Percentiles rank a stretch among this genome's conserved stretches.
These are phyloP conservation scores for Hephaestus fuliginosus DNA, from an alignment of 2,797 vertebrate genomes.

Conservation along the genomic window DNA sequence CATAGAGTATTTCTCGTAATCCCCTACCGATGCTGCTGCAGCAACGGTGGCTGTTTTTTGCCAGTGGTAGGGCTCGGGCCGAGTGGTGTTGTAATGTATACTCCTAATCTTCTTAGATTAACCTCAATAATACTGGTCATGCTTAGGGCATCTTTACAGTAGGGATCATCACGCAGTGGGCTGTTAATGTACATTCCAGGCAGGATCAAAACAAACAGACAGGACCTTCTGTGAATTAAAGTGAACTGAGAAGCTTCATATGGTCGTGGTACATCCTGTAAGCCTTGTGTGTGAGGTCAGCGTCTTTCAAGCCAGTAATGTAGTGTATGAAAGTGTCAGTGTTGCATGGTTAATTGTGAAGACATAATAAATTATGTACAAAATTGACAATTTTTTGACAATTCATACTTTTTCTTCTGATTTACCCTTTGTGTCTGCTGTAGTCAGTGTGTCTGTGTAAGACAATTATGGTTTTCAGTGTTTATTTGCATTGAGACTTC, in stretches of 20 bases:
- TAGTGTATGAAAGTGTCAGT: not conserved
- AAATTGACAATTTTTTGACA: too few relatives aligned
- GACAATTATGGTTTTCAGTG: too few relatives aligned
- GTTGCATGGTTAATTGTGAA: not conserved
- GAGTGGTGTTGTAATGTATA: slow-evolving; percentile 71
- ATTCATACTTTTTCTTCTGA: too few relatives aligned
- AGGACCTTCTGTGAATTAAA: slow-evolving; percentile 15
- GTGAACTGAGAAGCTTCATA: not conserved
- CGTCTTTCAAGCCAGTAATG: not conserved
- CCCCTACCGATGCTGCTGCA: slow-evolving; percentile 30
- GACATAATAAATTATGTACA: not conserved
- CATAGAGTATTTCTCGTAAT: slow-evolving; percentile 50
- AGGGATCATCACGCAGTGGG: slow-evolving; percentile 40
- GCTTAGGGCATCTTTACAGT: slow-evolving; percentile 55
- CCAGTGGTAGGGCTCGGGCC: slow-evolving; percentile 21
- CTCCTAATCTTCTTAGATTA: slow-evolving; percentile 77
- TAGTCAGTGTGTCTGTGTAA: too few relatives aligned
- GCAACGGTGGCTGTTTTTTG: slow-evolving; percentile 48
- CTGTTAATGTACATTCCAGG: slow-evolving; percentile 40
- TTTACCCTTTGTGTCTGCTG: too few relatives aligned
- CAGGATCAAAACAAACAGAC: slow-evolving; percentile 25
- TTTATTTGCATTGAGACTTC: not conserved
- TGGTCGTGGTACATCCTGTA: not conserved
- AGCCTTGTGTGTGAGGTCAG: not conserved
- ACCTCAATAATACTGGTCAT: slow-evolving; percentile 66